Percentiles rank a stretch among this genome's conserved stretches.
Conservation (phyloP, 1,140 invertebrate species). For the Drosophila leontia region DNA sequence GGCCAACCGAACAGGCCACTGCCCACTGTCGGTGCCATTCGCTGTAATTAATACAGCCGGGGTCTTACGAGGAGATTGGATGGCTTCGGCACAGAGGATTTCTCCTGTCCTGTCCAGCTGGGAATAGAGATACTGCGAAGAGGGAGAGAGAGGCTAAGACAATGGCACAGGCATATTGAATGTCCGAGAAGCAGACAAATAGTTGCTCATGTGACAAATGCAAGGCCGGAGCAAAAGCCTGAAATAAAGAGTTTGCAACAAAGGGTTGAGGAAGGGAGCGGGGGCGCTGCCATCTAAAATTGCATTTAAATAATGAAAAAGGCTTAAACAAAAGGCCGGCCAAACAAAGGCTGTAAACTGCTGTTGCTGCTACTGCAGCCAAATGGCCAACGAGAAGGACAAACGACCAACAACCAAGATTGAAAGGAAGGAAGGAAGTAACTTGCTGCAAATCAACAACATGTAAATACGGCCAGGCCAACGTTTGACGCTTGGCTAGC, state of each 20-base stretch:
- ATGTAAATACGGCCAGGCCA: conserved; percentile 65
- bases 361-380: conserved; percentile 9
- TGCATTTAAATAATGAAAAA: conserved; percentile 77
- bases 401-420: neutral
- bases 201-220: conserved; percentile 65
- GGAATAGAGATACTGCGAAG: neutral
- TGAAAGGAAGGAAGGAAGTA: conserved; percentile 57
- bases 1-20: no score
- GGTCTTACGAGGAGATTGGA: conserved; percentile 37
- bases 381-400: conserved; percentile 32
- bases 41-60: conserved; percentile 39
- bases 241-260: conserved; percentile 24
- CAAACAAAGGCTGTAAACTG: conserved; percentile 46
- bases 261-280: neutral
- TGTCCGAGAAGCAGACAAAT: conserved; percentile 48
- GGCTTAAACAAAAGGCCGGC: conserved; percentile 52
- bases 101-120: neutral
- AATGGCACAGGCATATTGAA: conserved; percentile 35
- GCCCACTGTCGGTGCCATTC: neutral
- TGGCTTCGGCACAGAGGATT: conserved; percentile 46
- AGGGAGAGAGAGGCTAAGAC: neutral
- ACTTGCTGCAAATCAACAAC: conserved; percentile 75
- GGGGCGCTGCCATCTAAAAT: conserved; percentile 53
- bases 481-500: conserved; percentile 59
- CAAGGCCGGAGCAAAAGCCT: conserved; percentile 13